Evolutionary conservation across 2,797 vertebrate genomes (phyloP).

Genomic region (Myiotriccus ornatus): DNA sequence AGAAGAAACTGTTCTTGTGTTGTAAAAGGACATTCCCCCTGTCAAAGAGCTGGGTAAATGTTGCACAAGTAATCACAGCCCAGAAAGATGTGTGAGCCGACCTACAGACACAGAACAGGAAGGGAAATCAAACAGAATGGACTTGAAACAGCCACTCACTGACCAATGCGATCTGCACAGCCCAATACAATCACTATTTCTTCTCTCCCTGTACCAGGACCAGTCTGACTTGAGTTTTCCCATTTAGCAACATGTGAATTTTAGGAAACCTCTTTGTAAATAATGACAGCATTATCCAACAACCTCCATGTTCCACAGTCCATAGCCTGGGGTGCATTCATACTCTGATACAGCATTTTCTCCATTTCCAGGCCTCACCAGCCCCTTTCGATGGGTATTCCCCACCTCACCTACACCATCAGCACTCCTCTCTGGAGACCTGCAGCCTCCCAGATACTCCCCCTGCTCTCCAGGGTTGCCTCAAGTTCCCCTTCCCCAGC

Average conservation of each 20-base stretch:
- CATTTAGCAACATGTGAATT: fast-evolving
- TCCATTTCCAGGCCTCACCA: not conserved
- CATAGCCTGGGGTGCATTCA: fast-evolving
- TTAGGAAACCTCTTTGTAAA: not conserved
- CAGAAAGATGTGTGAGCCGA: not conserved
- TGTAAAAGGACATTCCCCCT: not conserved
- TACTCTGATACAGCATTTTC: fast-evolving
- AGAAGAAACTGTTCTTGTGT: not conserved
- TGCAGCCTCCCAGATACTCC: not conserved
- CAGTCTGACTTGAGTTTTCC: not conserved
- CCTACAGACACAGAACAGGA: not conserved
- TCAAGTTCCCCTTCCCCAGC: fast-evolving
- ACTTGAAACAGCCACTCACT: not conserved
- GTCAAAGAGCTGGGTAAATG: not conserved
- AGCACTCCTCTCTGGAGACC: not conserved
- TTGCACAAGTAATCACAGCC: not conserved
- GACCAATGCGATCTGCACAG: not conserved
- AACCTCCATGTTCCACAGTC: fast-evolving
- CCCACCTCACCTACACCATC: not conserved
- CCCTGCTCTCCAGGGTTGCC: not conserved
- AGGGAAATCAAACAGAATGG: not conserved
- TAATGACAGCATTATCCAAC: not conserved
- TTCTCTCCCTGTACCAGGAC: not conserved
- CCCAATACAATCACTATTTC: fast-evolving
- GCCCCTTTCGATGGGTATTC: fast-evolving